Evolutionary conservation across 37 sponge, comb jelly and placozoan genomes (phyloP).

Genomic region (Mnemiopsis leidyi): DNA sequence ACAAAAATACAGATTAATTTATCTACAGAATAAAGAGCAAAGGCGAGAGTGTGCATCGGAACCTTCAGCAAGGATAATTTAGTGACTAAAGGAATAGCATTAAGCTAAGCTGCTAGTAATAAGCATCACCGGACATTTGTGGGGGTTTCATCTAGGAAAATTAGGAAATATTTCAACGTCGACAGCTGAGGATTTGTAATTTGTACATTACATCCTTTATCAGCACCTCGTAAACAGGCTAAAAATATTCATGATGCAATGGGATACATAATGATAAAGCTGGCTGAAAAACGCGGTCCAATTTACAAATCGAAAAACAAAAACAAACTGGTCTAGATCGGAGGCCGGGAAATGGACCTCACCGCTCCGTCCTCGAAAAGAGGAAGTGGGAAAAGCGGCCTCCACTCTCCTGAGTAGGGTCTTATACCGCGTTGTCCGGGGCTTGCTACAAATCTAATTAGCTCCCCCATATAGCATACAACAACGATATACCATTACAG

Average conservation of each 20-base stretch:
- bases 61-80: too few relatives aligned
- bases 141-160: too few relatives aligned
- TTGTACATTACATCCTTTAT: background rate
- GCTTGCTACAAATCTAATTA: background rate
- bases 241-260: background rate
- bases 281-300: background rate
- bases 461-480: background rate
- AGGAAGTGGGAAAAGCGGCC: background rate
- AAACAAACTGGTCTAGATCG: background rate
- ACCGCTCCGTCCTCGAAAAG: background rate
- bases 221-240: background rate
- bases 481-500: background rate
- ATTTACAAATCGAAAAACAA: background rate
- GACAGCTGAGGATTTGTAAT: background rate
- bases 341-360: background rate
- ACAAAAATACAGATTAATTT: background rate
- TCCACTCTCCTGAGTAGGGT: background rate
- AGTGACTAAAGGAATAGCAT: background rate
- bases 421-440: background rate
- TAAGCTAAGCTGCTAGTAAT: background rate
- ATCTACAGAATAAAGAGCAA: background rate
- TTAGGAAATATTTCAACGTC: background rate
- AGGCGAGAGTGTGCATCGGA: background rate
- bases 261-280: background rate
- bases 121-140: too few relatives aligned